Percentiles rank a stretch among this genome's conserved stretches.
Conservation (phyloP, 1,140 invertebrate species). For the Asobara japonica region DNA sequence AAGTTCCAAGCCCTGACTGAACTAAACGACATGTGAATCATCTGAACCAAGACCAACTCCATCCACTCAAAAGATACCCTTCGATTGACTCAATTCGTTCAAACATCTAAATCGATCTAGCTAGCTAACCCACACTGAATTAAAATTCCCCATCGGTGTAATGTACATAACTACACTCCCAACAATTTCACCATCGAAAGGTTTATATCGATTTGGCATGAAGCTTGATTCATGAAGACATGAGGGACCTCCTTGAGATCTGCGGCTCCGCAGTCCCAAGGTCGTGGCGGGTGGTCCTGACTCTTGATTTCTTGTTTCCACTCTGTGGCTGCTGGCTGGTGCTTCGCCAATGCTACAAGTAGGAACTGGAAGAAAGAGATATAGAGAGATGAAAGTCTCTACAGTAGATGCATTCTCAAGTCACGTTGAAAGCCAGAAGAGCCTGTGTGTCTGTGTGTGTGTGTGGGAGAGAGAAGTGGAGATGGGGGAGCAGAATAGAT, state of each 20-base stretch:
- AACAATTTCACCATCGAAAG: conserved; percentile 50
- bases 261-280: conserved; percentile 57
- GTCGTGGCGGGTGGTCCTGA: conserved; percentile 64
- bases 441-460: too few species aligned
- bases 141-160: conserved; percentile 11
- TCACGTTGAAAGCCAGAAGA: conserved; percentile 11
- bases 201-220: conserved; percentile 64
- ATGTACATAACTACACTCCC: conserved; percentile 31
- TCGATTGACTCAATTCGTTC: too few species aligned
- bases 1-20: too few species aligned
- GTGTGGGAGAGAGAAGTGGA: conserved; percentile 37
- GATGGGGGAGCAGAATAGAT: background rate
- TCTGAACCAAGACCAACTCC: too few species aligned
- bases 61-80: too few species aligned
- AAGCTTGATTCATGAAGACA: conserved; percentile 67
- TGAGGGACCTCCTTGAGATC: conserved; percentile 65
- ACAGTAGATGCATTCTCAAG: background rate
- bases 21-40: too few species aligned
- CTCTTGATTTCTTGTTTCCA: conserved; percentile 67
- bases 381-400: background rate
- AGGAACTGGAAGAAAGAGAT: background rate
- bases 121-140: too few species aligned
- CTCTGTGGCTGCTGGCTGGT: conserved; percentile 28
- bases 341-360: conserved; percentile 22
- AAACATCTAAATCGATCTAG: too few species aligned